A percentile compares a stretch with the other conserved stretches of the same genome.
Evolutionary conservation across 2,888 invertebrate species (phyloP).

Genomic region (Eupithecia vulgata): DNA sequence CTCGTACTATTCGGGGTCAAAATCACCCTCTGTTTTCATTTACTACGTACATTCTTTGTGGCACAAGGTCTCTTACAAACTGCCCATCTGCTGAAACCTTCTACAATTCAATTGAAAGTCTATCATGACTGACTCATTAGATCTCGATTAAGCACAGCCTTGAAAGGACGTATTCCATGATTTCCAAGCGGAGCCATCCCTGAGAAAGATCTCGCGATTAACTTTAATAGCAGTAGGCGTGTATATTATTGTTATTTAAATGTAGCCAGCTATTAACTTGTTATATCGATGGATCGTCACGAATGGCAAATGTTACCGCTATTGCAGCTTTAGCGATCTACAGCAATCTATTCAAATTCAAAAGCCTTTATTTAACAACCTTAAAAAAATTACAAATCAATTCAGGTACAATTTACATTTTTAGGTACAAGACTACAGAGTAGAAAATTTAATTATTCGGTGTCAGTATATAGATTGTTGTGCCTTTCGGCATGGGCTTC

Average conservation of each 20-base stretch:
- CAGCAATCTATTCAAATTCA: too few species aligned
- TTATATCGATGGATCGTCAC: conserved; percentile 45
- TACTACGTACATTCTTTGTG: too few species aligned
- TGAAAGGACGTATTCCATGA: conserved; percentile 58
- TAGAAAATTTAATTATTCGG: too few species aligned
- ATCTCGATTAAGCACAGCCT: conserved; percentile 52
- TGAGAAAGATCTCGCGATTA: conserved; percentile 75
- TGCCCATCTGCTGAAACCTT: background rate
- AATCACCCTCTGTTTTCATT: too few species aligned
- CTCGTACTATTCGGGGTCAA: too few species aligned
- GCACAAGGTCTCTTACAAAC: too few species aligned
- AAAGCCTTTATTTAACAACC: too few species aligned
- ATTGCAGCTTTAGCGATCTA: background rate
- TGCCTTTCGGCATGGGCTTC: too few species aligned
- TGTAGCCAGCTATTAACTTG: conserved; percentile 69
- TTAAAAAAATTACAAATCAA: too few species aligned
- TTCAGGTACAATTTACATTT: too few species aligned
- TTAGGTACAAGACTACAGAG: too few species aligned
- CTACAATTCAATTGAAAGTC: conserved; percentile 19
- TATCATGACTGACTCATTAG: conserved; percentile 24
- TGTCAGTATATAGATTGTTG: too few species aligned
- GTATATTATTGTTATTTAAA: conserved; percentile 76
- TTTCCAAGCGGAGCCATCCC: conserved; percentile 56
- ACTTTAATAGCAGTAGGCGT: conserved; percentile 69
- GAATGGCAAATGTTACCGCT: conserved; percentile 41